These are phyloP conservation scores for Mola mola DNA, from an alignment of 2,113 vertebrate species.

Conservation along the genomic window DNA sequence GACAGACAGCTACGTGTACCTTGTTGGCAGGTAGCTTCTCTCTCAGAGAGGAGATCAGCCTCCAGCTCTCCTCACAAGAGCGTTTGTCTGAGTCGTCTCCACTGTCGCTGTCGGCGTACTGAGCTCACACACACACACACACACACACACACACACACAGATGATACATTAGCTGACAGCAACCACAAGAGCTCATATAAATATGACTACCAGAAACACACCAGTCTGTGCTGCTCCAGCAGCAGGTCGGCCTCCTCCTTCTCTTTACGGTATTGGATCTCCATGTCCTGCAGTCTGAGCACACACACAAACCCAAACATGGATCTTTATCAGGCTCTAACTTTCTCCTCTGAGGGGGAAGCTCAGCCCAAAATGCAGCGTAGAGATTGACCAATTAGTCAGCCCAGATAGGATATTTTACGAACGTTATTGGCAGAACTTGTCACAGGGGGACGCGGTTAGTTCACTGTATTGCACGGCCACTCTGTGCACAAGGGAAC, in stretches of 20 bases:
- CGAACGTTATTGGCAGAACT: too few relatives aligned
- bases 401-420: too few relatives aligned
- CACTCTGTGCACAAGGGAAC: too few relatives aligned
- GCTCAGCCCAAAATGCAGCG: too few relatives aligned
- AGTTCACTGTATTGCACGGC: too few relatives aligned
- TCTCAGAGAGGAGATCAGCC: slow-evolving; percentile 87
- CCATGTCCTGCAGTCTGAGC: slow-evolving; percentile 87
- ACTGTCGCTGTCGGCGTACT: slow-evolving; percentile 89
- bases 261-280: slow-evolving; percentile 88
- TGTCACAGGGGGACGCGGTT: too few relatives aligned
- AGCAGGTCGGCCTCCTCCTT: slow-evolving; percentile 91
- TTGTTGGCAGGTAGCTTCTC: slow-evolving; percentile 89
- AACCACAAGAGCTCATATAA: not conserved
- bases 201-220: slow-evolving; percentile 45
- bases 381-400: too few relatives aligned
- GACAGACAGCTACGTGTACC: slow-evolving; percentile 47
- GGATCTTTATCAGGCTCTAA: too few relatives aligned
- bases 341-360: too few relatives aligned
- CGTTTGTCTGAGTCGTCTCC: slow-evolving; percentile 91
- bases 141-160: slow-evolving; percentile 1
- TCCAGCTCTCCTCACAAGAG: slow-evolving; percentile 92
- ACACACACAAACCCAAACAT: not conserved
- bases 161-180: not conserved
- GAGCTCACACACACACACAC: slow-evolving; percentile 16
- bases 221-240: slow-evolving; percentile 90